Percentiles rank a stretch among this genome's conserved stretches.
Conservation (phyloP, 2,113 vertebrate genomes). For the Oncorhynchus tshawytscha region DNA sequence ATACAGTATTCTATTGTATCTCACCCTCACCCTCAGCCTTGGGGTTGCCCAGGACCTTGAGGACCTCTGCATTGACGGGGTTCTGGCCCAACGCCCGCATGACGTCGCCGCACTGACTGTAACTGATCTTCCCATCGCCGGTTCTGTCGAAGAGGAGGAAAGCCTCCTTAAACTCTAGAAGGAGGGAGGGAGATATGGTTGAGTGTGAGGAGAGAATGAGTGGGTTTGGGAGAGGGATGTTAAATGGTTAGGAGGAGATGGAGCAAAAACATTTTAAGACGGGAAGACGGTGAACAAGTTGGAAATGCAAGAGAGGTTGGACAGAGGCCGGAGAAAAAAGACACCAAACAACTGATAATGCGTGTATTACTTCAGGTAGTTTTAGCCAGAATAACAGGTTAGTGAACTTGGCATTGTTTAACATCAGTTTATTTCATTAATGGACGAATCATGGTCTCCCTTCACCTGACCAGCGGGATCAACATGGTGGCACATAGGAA, state of each 20-base stretch:
- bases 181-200: constrained; percentile 6
- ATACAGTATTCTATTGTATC: no score
- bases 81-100: constrained; percentile 95
- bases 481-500: neutral
- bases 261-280: neutral
- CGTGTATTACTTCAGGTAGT: neutral
- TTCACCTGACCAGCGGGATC: neutral
- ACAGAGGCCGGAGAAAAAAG: neutral
- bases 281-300: constrained; percentile 7
- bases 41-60: constrained; percentile 93
- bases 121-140: constrained; percentile 90
- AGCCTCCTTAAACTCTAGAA: constrained; percentile 91
- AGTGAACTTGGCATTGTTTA: neutral
- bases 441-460: neutral
- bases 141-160: constrained; percentile 92
- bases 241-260: neutral
- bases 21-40: constrained; percentile 86
- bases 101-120: constrained; percentile 89
- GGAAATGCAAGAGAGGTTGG: neutral
- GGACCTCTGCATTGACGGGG: constrained; percentile 92
- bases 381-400: neutral
- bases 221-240: constrained; percentile 3
- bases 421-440: neutral
- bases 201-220: neutral
- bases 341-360: neutral